Percentiles rank a stretch among this genome's conserved stretches.
phyloP scores from a whole-genome alignment of 1,140 invertebrate genomes.

The Drosophila setifemur region DNA sequence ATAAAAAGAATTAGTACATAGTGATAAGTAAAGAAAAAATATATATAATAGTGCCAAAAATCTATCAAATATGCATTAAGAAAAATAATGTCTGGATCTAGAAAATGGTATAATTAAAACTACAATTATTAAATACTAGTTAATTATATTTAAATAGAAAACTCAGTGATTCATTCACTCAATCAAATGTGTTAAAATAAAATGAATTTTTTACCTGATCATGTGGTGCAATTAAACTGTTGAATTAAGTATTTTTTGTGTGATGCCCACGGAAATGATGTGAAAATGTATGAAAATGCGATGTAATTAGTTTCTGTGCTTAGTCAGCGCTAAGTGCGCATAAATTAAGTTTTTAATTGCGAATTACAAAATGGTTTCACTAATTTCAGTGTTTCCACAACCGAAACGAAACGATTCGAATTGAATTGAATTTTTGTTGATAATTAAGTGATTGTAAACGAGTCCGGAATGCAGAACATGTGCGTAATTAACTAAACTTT shows the following conservation, averaged over 20 bases:
- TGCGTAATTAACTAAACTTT: conserved; percentile 3
- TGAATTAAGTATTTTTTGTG: conserved; percentile 2
- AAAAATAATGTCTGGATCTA: no score
- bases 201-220: not conserved
- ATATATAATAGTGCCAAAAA: no score
- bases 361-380: not conserved
- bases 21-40: no score
- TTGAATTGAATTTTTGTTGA: not conserved
- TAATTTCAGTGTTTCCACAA: not conserved
- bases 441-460: conserved; percentile 10
- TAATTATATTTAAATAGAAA: no score
- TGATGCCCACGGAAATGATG: not conserved
- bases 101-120: no score
- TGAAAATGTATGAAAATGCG: conserved; percentile 4
- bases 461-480: not conserved
- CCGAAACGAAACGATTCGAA: not conserved
- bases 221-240: conserved; percentile 3
- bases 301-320: conserved; percentile 10
- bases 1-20: no score
- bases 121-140: no score
- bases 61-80: no score
- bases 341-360: conserved; percentile 19
- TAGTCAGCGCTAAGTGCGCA: conserved; percentile 13
- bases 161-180: no score
- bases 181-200: not conserved